phyloP scores from a whole-genome alignment of 2,888 invertebrate genomes.

The Mesodorylaimus sp. region DNA sequence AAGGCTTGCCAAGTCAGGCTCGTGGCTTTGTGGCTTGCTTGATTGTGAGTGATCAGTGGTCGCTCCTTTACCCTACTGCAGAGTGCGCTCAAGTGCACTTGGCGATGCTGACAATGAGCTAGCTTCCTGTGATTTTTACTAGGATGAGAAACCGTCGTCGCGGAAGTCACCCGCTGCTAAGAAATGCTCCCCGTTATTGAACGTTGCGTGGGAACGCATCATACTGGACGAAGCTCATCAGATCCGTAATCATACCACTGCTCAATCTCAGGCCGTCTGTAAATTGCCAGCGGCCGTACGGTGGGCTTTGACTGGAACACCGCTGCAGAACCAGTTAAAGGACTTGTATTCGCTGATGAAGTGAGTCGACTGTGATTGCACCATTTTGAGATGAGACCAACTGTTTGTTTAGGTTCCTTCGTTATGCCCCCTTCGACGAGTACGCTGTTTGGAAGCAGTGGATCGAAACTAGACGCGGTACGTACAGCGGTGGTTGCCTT shows the following conservation, averaged over 20 bases:
- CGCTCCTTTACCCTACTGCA: too few relatives aligned
- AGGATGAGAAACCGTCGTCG: too few relatives aligned
- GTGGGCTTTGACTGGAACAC: constrained; percentile 77
- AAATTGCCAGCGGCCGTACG: constrained; percentile 44
- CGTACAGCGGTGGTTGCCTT: constrained; percentile 29
- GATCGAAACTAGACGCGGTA: constrained; percentile 62
- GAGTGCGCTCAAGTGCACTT: too few relatives aligned
- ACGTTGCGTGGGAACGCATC: constrained; percentile 61
- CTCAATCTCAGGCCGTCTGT: constrained; percentile 51
- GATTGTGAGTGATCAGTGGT: too few relatives aligned
- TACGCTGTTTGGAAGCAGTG: constrained; percentile 73
- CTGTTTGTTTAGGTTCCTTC: constrained; percentile 46
- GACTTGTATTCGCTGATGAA: constrained; percentile 39
- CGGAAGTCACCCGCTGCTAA: neutral
- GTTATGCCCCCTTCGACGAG: constrained; percentile 73
- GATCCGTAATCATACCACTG: constrained; percentile 66
- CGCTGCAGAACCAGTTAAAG: constrained; percentile 71
- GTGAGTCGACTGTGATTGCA: constrained; percentile 16
- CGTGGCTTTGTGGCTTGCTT: neutral
- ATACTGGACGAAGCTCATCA: constrained; percentile 84
- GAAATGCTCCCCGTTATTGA: constrained; percentile 34
- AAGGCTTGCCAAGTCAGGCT: neutral
- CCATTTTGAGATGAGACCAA: neutral
- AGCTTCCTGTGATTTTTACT: neutral
- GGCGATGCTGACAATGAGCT: neutral